Evolutionary conservation across 2,888 invertebrate species (phyloP).

Genomic region (Neoitamus cyanurus): DNA sequence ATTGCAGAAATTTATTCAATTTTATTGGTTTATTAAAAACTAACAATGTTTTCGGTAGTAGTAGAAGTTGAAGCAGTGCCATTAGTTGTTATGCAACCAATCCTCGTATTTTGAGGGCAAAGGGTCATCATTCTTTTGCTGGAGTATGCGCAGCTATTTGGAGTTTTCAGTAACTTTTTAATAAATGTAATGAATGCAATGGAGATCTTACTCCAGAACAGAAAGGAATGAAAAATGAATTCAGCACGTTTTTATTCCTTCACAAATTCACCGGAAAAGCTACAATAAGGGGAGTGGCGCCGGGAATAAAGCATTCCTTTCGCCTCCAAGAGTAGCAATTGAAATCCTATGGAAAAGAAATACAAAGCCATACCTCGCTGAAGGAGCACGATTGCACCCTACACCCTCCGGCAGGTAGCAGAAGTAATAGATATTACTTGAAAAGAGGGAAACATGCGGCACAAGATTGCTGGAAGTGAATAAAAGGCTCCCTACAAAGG

Average conservation of each 20-base stretch:
- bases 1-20: too few relatives aligned
- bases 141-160: too few relatives aligned
- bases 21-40: too few relatives aligned
- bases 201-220: background rate
- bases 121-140: too few relatives aligned
- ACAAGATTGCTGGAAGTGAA: background rate
- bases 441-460: background rate
- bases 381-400: background rate
- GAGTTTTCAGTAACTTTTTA: background rate
- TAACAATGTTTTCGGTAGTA: too few relatives aligned
- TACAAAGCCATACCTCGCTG: background rate
- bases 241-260: background rate
- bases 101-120: too few relatives aligned
- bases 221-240: background rate
- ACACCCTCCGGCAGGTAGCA: background rate
- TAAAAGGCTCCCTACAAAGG: background rate
- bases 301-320: constrained; percentile 9
- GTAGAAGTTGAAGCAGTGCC: too few relatives aligned
- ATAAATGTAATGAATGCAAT: background rate
- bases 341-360: background rate
- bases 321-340: background rate
- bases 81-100: too few relatives aligned
- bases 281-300: background rate
- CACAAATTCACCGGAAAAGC: background rate
- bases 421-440: background rate